Percentiles rank a stretch among this genome's conserved stretches.
phyloP scores from a whole-genome alignment of 1,140 invertebrate genomes.

The Cotesia glomerata region DNA sequence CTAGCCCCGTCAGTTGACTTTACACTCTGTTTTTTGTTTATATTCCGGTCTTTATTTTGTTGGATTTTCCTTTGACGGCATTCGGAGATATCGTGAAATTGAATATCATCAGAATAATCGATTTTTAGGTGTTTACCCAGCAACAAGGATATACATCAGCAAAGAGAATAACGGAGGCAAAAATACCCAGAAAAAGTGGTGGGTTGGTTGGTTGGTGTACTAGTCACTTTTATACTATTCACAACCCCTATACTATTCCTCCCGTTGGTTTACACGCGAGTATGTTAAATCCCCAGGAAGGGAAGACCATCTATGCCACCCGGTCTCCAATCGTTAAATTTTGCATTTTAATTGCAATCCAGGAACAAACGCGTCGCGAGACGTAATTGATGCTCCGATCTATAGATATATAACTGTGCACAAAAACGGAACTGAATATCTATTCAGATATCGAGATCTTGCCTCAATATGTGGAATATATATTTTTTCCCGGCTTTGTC shows the following conservation, averaged over 20 bases:
- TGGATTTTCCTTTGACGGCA: slow-evolving; percentile 5
- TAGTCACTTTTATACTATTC: slow-evolving; percentile 1
- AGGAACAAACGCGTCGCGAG: slow-evolving; percentile 27
- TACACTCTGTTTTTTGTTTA: slow-evolving; percentile 12
- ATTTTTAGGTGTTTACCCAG: slow-evolving; percentile 18
- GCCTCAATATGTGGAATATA: no score
- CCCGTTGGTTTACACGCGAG: slow-evolving; percentile 1
- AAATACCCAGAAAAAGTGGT: background rate
- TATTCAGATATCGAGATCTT: no score
- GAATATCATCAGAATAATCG: slow-evolving; percentile 18
- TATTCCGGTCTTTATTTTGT: background rate
- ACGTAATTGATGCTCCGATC: slow-evolving; percentile 39
- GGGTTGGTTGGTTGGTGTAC: no score
- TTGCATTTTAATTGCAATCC: slow-evolving; percentile 46
- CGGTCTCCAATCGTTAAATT: slow-evolving; percentile 38
- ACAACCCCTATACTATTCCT: background rate
- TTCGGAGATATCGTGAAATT: slow-evolving; percentile 19
- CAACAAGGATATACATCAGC: slow-evolving; percentile 6
- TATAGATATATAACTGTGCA: no score
- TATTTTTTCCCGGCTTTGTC: background rate
- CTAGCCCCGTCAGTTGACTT: background rate
- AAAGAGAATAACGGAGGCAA: background rate
- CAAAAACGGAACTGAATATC: no score
- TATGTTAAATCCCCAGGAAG: slow-evolving; percentile 25
- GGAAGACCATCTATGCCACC: slow-evolving; percentile 6